phyloP scores from a whole-genome alignment of 1,140 invertebrate genomes.

The Drosophila varians region DNA sequence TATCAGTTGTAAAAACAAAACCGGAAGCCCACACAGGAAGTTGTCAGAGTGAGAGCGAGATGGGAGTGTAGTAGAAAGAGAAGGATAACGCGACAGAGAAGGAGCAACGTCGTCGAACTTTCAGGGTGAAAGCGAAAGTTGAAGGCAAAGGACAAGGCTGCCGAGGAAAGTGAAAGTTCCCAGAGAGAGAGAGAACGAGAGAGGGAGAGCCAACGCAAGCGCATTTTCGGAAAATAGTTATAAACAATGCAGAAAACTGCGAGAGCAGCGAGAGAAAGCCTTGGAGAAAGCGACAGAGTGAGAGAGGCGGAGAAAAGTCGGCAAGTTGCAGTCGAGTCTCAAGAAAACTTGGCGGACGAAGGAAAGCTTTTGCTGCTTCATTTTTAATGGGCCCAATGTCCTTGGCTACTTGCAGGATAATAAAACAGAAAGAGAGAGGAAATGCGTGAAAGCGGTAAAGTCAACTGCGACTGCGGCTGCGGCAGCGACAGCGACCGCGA shows the following conservation, averaged over 20 bases:
- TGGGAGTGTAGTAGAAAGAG: background rate
- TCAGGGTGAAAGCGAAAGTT: constrained; percentile 76
- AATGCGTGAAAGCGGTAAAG: constrained; percentile 1
- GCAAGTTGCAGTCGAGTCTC: constrained; percentile 58
- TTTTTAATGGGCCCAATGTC: constrained; percentile 83
- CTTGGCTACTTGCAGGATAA: constrained; percentile 60
- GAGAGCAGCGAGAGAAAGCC: background rate
- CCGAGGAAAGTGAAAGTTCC: constrained; percentile 69
- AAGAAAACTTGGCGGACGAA: constrained; percentile 55
- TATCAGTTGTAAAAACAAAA: constrained; percentile 82
- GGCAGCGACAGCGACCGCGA: background rate
- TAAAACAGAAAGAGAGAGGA: background rate
- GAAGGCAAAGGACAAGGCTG: constrained; percentile 75
- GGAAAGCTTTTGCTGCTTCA: constrained; percentile 47
- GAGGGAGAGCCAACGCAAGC: constrained; percentile 37
- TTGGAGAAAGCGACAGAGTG: constrained; percentile 4
- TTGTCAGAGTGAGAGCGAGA: constrained; percentile 15
- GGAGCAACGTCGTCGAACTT: constrained; percentile 66
- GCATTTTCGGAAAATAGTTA: constrained; percentile 43
- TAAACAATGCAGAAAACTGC: constrained; percentile 49
- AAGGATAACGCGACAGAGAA: constrained; percentile 8
- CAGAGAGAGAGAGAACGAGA: background rate
- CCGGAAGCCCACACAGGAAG: constrained; percentile 80
- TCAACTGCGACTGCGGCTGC: background rate
- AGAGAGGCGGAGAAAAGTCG: constrained; percentile 19